Evolutionary conservation across 2,797 vertebrate genomes (phyloP), one percentile per base, ranked within the genome.

Genomic region (Meda fulgida): DNA sequence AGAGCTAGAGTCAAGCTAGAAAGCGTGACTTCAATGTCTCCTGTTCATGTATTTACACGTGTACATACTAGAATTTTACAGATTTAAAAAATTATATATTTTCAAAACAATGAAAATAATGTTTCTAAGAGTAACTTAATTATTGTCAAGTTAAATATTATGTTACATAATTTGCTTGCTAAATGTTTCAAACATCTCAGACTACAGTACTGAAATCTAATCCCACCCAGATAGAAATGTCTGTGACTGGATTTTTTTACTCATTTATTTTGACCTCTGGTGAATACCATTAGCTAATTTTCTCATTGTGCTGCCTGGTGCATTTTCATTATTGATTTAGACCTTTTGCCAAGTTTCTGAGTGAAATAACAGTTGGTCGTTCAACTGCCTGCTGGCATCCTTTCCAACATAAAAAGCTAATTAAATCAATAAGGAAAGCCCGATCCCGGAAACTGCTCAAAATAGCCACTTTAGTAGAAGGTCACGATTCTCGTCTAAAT

Each of bases 291-390:
- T 76, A 83, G 31, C 29, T 51, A 14, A 67, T 69, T 58, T 77
- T 40, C 58, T 76, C 19, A 1, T 69, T 77, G 60, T 69, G 63
- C 73, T 34, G 48, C 51, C 36, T 58, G n/a, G 65, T 70, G 65
- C 48, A 78, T 21, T 58, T 78, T 58, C 73, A 70, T 78, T 58
- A 84, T 84, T 38, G 51, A 78, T 78, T 70, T 84, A 84, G 73
- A 58, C 73, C 73, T 78, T 83, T 78, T 78, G 83, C 83, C 75
- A 84, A 78, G 34, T 70, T 78, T 84, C 65, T n/a, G 36, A 53
- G 34, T 84, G 34, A 78, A 84, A 77, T 69, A 70, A 31, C 65
- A 69, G 34, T 84, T 46, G 36, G 36, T 40, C 21, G 65, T 67
- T 84, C 18, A 38, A 77, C 43, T 69, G 72, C 46, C 60, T 77